Evolutionary conservation across 2,888 invertebrate genomes (phyloP), one percentile per base, ranked within the genome.

Genomic region (Leptogaster cylindrica): DNA sequence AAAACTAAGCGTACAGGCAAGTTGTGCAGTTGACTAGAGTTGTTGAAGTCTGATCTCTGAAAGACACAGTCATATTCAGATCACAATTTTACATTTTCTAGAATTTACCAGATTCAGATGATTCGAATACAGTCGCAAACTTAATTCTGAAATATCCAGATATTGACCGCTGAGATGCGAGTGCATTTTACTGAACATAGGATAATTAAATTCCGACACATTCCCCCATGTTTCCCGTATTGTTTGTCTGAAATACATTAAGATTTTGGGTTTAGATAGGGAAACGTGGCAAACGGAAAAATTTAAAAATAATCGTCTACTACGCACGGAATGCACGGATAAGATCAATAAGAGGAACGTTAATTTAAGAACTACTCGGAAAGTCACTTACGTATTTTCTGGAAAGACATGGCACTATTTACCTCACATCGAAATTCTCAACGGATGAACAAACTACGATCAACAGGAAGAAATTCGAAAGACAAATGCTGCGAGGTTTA

Each of bases 401-500:
- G 31, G 8, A 31, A 8, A 44, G 44, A 41, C 7, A 50, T 61
- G 63, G 31, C 25, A 36, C 18, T 36, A 41, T 58, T 28, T 65
- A 77, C 77, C 93, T 83, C 39, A 86, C 84, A 28, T 87, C 85
- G 72, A 88, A 85, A 78, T 93, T 89, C 0, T 79, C 77, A 0
- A 91, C 87, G 0, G 90, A 85, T 0, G 93, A 91, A 75, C 89
- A 90, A 0, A 93, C 89, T 18, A 92, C 85, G 69, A 93, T 87
- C 4, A 93, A 80, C 18, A 92, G 78, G 74, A 88, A 87, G 1
- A 87, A 75, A 77, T 78, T 79, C 48, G 74, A 74, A 3, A 71
- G 69, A 74, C 90, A 90, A 36, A 87, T 75, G 68, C 83, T 77
- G 33, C 79, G 81, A 0, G 90, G 89, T 69, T 84, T 84, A 74